Evolutionary conservation across 2,888 invertebrate genomes (phyloP).

Genomic region (Amorpha juglandis): DNA sequence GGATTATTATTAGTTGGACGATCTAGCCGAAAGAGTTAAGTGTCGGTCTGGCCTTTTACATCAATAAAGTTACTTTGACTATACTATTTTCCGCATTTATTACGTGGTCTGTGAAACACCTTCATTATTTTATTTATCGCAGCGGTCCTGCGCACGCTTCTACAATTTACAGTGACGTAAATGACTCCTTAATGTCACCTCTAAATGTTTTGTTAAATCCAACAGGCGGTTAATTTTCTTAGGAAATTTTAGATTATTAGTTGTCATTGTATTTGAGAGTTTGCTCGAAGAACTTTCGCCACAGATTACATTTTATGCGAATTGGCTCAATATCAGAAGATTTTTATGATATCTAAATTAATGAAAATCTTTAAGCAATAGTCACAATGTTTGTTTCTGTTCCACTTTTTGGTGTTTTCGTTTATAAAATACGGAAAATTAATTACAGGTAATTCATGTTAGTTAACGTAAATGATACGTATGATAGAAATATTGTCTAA

Average conservation of each 20-base stretch:
- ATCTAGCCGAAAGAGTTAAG: slow-evolving; percentile 82
- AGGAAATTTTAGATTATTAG: slow-evolving; percentile 36
- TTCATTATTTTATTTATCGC: slow-evolving; percentile 44
- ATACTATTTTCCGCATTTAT: slow-evolving; percentile 57
- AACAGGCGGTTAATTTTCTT: slow-evolving; percentile 40
- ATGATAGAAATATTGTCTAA: not conserved
- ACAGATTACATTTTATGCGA: slow-evolving; percentile 49
- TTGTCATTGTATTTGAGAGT: slow-evolving; percentile 21
- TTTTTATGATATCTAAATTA: slow-evolving; percentile 59
- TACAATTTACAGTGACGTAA: slow-evolving; percentile 59
- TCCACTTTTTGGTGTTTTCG: not conserved
- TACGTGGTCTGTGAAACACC: slow-evolving; percentile 45
- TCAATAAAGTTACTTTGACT: slow-evolving; percentile 64
- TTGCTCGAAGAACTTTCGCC: slow-evolving; percentile 42
- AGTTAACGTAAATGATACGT: not conserved
- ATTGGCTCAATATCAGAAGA: slow-evolving; percentile 60
- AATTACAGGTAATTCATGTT: not conserved
- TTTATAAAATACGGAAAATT: not conserved
- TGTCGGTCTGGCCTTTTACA: slow-evolving; percentile 71
- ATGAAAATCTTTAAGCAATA: slow-evolving; percentile 31
- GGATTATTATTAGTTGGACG: slow-evolving; percentile 84
- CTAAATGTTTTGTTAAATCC: slow-evolving; percentile 49
- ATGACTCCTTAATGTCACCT: slow-evolving; percentile 56
- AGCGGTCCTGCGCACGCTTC: slow-evolving; percentile 37
- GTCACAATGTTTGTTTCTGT: not conserved